These are phyloP conservation scores for Tetranychus piercei DNA, from an alignment of 2,888 invertebrate genomes.

Conservation along the genomic window DNA sequence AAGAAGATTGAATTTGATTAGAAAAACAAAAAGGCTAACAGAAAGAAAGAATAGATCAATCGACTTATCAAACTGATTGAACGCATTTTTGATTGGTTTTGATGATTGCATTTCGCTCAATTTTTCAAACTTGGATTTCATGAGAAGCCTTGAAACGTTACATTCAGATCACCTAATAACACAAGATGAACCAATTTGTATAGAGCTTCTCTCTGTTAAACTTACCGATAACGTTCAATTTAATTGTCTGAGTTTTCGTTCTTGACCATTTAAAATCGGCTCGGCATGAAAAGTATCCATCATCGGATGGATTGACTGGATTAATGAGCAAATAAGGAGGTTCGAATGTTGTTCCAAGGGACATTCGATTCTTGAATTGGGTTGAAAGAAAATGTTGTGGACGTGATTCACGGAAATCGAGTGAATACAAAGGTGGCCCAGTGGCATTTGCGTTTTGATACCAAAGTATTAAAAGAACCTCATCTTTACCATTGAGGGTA, in stretches of 20 bases:
- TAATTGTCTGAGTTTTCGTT: slow-evolving; percentile 1
- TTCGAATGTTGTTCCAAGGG: not conserved
- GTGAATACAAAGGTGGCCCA: slow-evolving; percentile 10
- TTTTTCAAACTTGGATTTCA: too few species aligned
- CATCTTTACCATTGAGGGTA: not conserved
- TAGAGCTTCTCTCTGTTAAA: not conserved
- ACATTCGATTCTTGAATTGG: not conserved
- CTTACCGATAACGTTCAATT: slow-evolving; percentile 14
- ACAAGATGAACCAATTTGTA: too few species aligned
- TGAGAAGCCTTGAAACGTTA: too few species aligned
- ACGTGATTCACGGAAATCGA: not conserved
- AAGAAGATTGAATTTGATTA: too few species aligned
- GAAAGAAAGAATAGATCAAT: too few species aligned
- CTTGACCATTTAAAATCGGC: slow-evolving; percentile 14
- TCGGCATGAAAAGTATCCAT: slow-evolving; percentile 5
- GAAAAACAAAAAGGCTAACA: too few species aligned
- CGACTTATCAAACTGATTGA: too few species aligned
- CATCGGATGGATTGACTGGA: not conserved
- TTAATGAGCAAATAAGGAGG: not conserved
- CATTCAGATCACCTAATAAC: not conserved
- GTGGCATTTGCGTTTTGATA: slow-evolving; percentile 9
- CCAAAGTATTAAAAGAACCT: slow-evolving; percentile 8
- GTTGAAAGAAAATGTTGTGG: not conserved
- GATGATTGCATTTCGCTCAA: too few species aligned
- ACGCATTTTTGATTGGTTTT: too few species aligned